Conservation (phyloP, 2,113 vertebrate species). For the Cercocebus atys region DNA sequence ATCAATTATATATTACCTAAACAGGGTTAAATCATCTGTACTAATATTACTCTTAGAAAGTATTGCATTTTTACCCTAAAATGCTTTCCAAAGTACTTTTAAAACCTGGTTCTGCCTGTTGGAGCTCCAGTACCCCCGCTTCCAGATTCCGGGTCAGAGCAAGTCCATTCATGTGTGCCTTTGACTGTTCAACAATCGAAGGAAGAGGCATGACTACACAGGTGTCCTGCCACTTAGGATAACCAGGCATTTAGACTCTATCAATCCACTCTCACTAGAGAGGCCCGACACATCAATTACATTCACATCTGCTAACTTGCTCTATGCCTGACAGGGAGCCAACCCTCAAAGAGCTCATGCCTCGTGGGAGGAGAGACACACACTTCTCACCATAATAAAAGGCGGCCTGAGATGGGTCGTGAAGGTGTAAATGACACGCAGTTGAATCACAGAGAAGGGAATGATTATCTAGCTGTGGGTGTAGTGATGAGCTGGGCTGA, state of each 20-base stretch:
- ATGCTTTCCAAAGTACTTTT: not conserved
- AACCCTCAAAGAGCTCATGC: not conserved
- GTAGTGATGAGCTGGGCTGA: not conserved
- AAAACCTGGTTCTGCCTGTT: not conserved
- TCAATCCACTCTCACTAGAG: not conserved
- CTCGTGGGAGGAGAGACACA: not conserved
- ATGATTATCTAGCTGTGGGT: no score
- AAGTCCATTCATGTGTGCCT: not conserved
- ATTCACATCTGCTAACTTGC: not conserved
- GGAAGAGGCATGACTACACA: not conserved
- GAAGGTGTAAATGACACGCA: accelerated
- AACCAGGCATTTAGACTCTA: not conserved
- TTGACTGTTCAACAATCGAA: not conserved
- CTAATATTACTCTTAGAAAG: not conserved
- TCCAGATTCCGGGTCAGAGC: not conserved
- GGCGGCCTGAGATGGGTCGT: not conserved
- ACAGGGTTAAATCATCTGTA: not conserved
- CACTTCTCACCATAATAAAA: not conserved
- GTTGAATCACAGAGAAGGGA: not conserved
- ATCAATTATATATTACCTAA: not conserved
- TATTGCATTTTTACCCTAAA: not conserved
- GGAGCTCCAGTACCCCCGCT: not conserved
- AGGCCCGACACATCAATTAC: not conserved
- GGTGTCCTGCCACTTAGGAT: no score
- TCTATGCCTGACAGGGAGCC: not conserved